A percentile compares a stretch with the other conserved stretches of the same genome.
Conservation (phyloP, 2,797 vertebrate species). For the Pteronotus mesoamericanus region DNA sequence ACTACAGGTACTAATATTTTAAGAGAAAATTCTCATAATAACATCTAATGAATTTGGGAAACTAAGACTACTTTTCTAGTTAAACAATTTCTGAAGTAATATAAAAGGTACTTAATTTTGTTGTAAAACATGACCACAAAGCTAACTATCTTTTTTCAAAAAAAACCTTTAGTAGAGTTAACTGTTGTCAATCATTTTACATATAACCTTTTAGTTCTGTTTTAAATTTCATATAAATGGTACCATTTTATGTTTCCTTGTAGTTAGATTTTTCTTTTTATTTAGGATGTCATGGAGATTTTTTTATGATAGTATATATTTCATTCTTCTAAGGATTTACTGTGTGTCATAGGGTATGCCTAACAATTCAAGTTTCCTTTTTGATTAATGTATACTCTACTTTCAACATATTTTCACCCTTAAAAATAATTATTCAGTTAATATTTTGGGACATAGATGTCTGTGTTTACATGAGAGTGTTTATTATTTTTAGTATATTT, state of each 20-base stretch:
- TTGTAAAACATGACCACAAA: neutral
- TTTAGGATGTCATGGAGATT: neutral
- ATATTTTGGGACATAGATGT: neutral
- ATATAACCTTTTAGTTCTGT: neutral
- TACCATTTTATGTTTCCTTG: neutral
- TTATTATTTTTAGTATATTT: too few relatives aligned
- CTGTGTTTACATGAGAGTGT: neutral
- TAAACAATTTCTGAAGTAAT: neutral
- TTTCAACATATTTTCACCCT: neutral
- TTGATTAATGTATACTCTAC: neutral
- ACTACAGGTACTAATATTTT: neutral
- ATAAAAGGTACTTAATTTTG: neutral
- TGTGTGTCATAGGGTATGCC: neutral
- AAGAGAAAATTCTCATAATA: neutral
- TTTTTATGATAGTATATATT: neutral
- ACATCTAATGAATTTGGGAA: neutral
- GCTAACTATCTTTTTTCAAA: neutral
- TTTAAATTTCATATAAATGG: neutral
- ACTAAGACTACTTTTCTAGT: neutral
- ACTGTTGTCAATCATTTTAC: neutral
- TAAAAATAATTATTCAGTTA: conserved; percentile 6
- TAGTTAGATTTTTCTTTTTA: neutral
- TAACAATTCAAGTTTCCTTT: neutral
- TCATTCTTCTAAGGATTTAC: neutral
- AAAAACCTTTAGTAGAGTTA: neutral